Percentiles rank a stretch among this genome's conserved stretches.
These are phyloP conservation scores for Athripsodes cinereus DNA, from an alignment of 2,888 invertebrate genomes.

Conservation along the genomic window DNA sequence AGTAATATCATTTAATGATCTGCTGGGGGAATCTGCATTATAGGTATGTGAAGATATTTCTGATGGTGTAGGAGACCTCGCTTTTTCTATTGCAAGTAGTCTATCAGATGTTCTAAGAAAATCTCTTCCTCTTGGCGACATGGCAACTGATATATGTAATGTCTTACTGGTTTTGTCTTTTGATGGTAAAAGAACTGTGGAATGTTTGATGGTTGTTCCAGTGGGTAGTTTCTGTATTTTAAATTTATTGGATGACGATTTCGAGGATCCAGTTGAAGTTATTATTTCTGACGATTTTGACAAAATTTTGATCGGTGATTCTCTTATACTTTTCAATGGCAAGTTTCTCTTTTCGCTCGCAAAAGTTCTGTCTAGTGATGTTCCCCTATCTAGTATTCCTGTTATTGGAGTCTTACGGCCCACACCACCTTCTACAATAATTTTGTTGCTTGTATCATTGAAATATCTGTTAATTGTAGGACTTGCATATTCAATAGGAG, in stretches of 20 bases:
- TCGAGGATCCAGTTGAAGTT: conserved; percentile 54
- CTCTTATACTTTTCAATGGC: conserved; percentile 24
- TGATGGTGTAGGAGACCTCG: conserved; percentile 20
- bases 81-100: conserved; percentile 12
- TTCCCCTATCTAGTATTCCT: conserved; percentile 46
- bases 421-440: conserved; percentile 45
- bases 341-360: conserved; percentile 49
- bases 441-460: conserved; percentile 33
- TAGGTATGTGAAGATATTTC: conserved; percentile 22
- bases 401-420: conserved; percentile 48
- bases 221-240: conserved; percentile 32
- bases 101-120: conserved; percentile 26
- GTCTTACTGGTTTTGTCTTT: conserved; percentile 37
- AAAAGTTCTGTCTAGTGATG: conserved; percentile 52
- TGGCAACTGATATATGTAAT: conserved; percentile 40
- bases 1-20: conserved; percentile 30
- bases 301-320: conserved; percentile 17
- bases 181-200: conserved; percentile 37
- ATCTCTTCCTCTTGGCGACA: conserved; percentile 31
- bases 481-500: conserved; percentile 43
- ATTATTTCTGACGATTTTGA: conserved; percentile 46
- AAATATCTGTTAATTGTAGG: conserved; percentile 34
- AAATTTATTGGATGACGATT: conserved; percentile 38
- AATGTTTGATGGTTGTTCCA: conserved; percentile 39
- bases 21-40: conserved; percentile 12